Evolutionary conservation across 1,140 invertebrate genomes (phyloP).

Genomic region (Chironomus tepperi): DNA sequence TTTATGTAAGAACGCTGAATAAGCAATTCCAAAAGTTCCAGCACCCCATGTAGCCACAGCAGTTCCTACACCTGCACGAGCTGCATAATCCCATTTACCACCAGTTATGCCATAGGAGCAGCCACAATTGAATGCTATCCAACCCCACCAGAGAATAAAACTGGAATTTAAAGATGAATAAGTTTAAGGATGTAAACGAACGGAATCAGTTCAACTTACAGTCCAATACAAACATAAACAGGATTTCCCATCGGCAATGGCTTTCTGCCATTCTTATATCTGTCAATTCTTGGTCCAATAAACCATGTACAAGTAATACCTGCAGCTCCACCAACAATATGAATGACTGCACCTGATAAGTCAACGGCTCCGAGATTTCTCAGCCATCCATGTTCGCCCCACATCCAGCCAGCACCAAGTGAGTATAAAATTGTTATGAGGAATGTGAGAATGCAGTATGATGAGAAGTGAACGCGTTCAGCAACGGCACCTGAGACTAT

Average conservation of each 20-base stretch:
- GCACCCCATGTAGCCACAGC: neutral
- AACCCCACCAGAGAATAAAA: neutral
- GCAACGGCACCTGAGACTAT: neutral
- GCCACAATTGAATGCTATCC: neutral
- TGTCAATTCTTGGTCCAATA: slow-evolving; percentile 11
- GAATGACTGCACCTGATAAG: neutral
- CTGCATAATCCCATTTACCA: neutral
- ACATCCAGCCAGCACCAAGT: neutral
- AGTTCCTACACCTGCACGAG: neutral
- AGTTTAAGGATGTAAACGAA: too few species aligned
- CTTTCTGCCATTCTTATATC: neutral
- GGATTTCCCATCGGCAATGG: neutral
- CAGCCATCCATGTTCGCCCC: slow-evolving; percentile 15
- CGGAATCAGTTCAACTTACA: too few species aligned
- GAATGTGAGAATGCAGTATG: neutral
- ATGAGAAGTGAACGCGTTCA: neutral
- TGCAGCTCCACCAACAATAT: neutral
- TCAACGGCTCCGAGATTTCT: slow-evolving; percentile 7
- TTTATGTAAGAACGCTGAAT: neutral
- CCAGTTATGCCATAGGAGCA: neutral
- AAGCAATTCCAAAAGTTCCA: neutral
- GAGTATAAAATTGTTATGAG: neutral
- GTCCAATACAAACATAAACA: neutral
- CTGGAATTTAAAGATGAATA: too few species aligned
- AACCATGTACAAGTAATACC: neutral